Evolutionary conservation across 2,113 vertebrate genomes (phyloP).

Genomic region (Chloropsis hardwickii): DNA sequence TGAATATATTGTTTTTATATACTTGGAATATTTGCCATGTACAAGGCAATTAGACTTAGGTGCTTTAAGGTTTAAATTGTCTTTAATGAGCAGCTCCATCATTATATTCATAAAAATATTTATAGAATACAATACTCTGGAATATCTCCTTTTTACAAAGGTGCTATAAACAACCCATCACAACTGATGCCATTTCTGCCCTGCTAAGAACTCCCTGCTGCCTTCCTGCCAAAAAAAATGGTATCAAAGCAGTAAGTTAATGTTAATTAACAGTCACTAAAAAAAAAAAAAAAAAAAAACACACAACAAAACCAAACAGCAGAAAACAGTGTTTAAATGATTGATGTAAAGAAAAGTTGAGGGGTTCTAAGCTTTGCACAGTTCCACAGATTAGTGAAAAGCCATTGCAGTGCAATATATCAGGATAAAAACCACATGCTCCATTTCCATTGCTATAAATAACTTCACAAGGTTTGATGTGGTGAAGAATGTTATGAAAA

Average conservation of each 20-base stretch:
- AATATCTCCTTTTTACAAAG: neutral
- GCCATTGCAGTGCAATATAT: neutral
- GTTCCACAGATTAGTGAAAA: neutral
- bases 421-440: neutral
- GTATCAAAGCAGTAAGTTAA: neutral
- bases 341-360: neutral
- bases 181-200: neutral
- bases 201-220: neutral
- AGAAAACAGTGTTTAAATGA: neutral
- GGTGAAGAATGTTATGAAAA: neutral
- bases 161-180: neutral
- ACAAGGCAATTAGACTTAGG: neutral
- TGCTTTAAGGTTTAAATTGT: too few relatives aligned
- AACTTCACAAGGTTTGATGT: neutral
- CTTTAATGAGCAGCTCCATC: neutral
- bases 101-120: neutral
- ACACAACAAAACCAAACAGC: neutral
- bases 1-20: accelerated
- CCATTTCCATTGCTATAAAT: neutral
- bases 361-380: neutral
- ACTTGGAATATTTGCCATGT: neutral
- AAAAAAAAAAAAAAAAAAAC: neutral
- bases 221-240: neutral
- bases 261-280: neutral
- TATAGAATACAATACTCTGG: neutral